Conservation (phyloP, 2,797 vertebrate genomes). For the Amblyopsis hoosieri region DNA sequence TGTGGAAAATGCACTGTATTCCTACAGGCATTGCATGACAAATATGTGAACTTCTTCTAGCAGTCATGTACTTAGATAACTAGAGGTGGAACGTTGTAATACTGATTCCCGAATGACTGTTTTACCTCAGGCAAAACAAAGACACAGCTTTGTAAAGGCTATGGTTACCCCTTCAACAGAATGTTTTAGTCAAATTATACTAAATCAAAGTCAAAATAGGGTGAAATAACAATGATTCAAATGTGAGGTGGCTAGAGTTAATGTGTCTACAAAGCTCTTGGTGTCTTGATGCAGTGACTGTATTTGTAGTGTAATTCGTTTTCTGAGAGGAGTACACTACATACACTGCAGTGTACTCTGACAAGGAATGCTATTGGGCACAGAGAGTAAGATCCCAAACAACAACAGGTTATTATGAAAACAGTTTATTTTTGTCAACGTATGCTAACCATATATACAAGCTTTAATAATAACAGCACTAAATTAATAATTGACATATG, state of each 20-base stretch:
- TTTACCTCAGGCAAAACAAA: conserved; percentile 35
- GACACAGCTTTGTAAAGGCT: conserved; percentile 14
- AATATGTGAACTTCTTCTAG: conserved; percentile 63
- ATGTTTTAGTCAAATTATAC: conserved; percentile 15
- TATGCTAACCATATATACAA: neutral
- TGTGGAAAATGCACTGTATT: conserved; percentile 70
- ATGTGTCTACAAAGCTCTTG: neutral
- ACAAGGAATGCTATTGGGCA: conserved; percentile 32
- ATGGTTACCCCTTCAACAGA: conserved; percentile 22
- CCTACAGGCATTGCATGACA: conserved; percentile 73
- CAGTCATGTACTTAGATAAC: conserved; percentile 36
- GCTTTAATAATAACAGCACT: no score
- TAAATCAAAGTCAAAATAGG: conserved; percentile 27
- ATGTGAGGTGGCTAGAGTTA: no score
- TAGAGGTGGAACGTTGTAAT: conserved; percentile 56
- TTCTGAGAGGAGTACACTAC: conserved; percentile 15
- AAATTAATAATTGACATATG: no score
- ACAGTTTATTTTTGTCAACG: neutral
- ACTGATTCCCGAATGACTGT: conserved; percentile 65
- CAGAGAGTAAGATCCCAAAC: conserved; percentile 16
- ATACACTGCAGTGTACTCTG: conserved; percentile 8
- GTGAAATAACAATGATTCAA: conserved; percentile 5
- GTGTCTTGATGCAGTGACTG: neutral
- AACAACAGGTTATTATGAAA: no score
- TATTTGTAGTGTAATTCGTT: conserved; percentile 10